Evolutionary conservation across 2,113 vertebrate genomes (phyloP).

Genomic region (Chauna torquata): DNA sequence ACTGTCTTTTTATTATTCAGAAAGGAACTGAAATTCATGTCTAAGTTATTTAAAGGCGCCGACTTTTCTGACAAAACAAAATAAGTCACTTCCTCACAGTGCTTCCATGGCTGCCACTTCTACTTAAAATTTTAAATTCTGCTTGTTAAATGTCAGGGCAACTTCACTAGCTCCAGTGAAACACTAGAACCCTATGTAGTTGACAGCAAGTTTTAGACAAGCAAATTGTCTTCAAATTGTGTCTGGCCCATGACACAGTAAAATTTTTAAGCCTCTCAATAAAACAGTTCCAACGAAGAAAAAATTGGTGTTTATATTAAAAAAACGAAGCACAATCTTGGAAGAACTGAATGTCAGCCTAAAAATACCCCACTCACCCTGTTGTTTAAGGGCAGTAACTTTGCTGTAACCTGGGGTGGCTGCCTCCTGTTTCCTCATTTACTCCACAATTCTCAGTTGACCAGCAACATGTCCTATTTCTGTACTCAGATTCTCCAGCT

Average conservation of each 20-base stretch:
- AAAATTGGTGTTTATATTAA: background rate
- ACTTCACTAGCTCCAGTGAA: background rate
- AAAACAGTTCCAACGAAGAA: background rate
- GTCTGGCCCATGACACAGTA: background rate
- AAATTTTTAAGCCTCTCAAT: background rate
- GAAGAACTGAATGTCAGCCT: background rate
- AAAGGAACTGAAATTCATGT: background rate
- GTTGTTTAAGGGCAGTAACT: background rate
- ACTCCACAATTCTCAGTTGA: background rate
- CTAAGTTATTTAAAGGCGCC: background rate
- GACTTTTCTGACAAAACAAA: background rate
- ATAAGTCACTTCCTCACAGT: background rate
- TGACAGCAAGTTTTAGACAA: background rate
- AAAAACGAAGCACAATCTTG: background rate
- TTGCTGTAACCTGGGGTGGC: background rate
- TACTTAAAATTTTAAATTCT: background rate
- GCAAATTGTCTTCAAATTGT: background rate
- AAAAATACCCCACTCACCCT: background rate
- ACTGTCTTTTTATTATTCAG: background rate
- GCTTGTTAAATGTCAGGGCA: background rate
- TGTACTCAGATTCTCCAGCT: constrained; percentile 1
- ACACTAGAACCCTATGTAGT: background rate
- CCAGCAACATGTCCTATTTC: background rate
- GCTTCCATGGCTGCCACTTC: background rate
- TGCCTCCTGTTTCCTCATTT: background rate